phyloP scores from a whole-genome alignment of 2,888 invertebrate species.

The Folsomia manolachei region DNA sequence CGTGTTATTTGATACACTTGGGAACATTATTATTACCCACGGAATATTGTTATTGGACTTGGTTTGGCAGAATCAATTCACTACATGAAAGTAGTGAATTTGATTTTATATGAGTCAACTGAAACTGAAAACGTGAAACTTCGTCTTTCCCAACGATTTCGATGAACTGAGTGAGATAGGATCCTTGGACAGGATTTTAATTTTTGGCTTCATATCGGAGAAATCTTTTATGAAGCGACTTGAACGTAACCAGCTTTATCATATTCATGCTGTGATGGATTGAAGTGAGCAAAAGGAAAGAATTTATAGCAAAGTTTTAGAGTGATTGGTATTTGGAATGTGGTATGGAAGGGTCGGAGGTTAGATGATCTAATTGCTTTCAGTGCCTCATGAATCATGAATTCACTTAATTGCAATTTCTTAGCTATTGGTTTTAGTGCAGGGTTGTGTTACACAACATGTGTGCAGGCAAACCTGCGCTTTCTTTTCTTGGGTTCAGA shows the following conservation, averaged over 20 bases:
- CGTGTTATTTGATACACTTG: neutral
- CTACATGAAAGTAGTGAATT: no score
- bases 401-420: constrained; percentile 40
- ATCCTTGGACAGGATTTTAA: constrained; percentile 10
- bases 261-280: no score
- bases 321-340: constrained; percentile 27
- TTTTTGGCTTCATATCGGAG: constrained; percentile 10
- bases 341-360: constrained; percentile 35
- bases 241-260: neutral
- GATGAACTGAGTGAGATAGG: neutral
- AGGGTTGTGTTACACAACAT: no score
- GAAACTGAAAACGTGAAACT: neutral
- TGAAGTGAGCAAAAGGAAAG: neutral
- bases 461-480: no score
- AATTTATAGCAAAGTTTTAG: constrained; percentile 15
- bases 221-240: constrained; percentile 1
- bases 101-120: no score
- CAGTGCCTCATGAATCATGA: constrained; percentile 46
- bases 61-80: neutral
- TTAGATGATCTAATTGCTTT: constrained; percentile 44
- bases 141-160: neutral
- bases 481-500: neutral
- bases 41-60: neutral
- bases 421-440: no score
- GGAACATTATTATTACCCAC: neutral